Evolutionary conservation across 23 tunicate species (phyloP).

Genomic region (Oikopleura dioica): DNA sequence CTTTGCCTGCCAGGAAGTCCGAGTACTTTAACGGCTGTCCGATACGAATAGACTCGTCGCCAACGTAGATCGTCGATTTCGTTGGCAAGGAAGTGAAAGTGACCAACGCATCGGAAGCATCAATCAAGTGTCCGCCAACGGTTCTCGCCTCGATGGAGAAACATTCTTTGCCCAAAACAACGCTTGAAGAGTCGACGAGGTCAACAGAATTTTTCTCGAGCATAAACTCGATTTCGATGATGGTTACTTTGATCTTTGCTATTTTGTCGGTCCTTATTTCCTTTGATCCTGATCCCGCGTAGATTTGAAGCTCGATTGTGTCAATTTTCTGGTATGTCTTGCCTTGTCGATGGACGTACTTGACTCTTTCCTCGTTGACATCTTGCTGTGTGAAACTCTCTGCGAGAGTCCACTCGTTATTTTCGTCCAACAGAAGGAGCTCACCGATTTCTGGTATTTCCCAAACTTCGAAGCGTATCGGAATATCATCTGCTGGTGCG

Average conservation of each 20-base stretch:
- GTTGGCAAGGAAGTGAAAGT: not conserved
- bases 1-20: not conserved
- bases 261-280: not conserved
- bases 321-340: not conserved
- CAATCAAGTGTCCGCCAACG: not conserved
- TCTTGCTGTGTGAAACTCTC: constrained; percentile 8
- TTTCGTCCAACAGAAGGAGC: not conserved
- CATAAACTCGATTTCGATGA: not conserved
- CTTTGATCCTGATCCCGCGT: no score
- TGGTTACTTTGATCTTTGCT: not conserved
- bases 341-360: not conserved
- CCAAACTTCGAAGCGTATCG: not conserved
- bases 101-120: not conserved
- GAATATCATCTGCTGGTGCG: not conserved
- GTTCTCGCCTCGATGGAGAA: not conserved
- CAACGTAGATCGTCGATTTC: not conserved
- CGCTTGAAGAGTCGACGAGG: not conserved
- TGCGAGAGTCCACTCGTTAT: not conserved
- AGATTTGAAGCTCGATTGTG: not conserved
- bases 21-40: not conserved
- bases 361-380: not conserved
- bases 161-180: not conserved
- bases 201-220: not conserved
- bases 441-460: constrained; percentile 6
- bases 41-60: not conserved